Base-by-base conservation (phyloP, 2,113 vertebrate genomes). In the Istiophorus platypterus region DNA sequence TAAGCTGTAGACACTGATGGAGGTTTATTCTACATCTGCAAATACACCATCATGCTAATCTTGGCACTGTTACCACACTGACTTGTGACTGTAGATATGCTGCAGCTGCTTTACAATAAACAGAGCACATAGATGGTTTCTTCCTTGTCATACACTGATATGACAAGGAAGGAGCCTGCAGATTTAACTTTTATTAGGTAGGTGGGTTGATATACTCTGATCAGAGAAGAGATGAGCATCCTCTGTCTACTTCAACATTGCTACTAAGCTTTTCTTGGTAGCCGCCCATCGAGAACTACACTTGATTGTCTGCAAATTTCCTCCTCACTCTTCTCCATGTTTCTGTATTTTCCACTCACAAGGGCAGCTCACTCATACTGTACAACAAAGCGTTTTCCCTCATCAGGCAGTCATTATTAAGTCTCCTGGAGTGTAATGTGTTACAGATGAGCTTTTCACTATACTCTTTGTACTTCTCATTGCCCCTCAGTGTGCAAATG, bases 401-500 rank as follows among this genome's bases (percentile, higher is more conserved):
- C 84, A 84, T 69, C 82, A 76, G 85, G 76, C 67, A 71, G 68
- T 84, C 42, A 88, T 93, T 88, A 90, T 54, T 58, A 24, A 69
- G 76, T 59, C 76, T 86, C 84, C 84, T 62, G 88, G 14, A 29
- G 84, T 49, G 85, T 92, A 92, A 93, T 92, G 67, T 82, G 78
- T 88, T 87, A 61, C 91, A 93, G 92, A 90, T 90, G 87, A 87
- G 86, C 17, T 61, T 79, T 83, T 77, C 72, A 80, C 79, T 42
- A 10, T 8, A 63, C 2, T 52, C 49, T 84, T 69, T 81, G 72
- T 86, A 56, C 66, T 59, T 14, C 80, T 26, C 29, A 68, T 65
- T 1, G 8, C 7, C 62, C 70, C 77, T 52, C 47, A 29, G 59
- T 67, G 37, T 88, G 74, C 58, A 88, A 82, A 83, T 76, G 41